Conservation (phyloP, 2,888 invertebrate species). For the Melieria crassipennis region DNA sequence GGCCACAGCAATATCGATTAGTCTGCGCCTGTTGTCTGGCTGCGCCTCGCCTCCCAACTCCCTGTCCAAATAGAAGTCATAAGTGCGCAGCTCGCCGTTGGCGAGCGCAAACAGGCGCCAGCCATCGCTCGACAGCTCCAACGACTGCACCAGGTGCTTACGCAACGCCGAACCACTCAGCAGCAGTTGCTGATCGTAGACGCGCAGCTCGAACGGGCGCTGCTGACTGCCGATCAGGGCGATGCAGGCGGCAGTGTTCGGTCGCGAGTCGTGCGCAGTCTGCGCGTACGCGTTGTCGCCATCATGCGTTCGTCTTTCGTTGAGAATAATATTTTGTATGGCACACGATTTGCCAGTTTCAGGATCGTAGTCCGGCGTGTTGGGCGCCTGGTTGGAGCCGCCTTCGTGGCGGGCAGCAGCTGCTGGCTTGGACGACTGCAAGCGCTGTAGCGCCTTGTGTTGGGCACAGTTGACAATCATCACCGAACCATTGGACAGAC, state of each 20-base stretch:
- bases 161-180: slow-evolving; percentile 58
- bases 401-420: slow-evolving; percentile 26
- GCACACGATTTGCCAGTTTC: slow-evolving; percentile 64
- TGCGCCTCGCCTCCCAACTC: slow-evolving; percentile 43
- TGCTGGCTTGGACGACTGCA: neutral
- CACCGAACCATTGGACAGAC: slow-evolving; percentile 63
- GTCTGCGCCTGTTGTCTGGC: slow-evolving; percentile 12
- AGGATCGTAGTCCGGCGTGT: slow-evolving; percentile 35
- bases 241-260: slow-evolving; percentile 51
- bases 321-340: slow-evolving; percentile 64
- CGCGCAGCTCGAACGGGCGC: slow-evolving; percentile 55
- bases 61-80: slow-evolving; percentile 58
- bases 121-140: slow-evolving; percentile 60
- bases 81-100: slow-evolving; percentile 56
- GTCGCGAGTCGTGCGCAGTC: slow-evolving; percentile 46
- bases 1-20: slow-evolving; percentile 52
- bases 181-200: slow-evolving; percentile 61
- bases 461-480: slow-evolving; percentile 60
- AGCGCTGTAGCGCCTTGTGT: slow-evolving; percentile 20
- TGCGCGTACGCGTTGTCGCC: slow-evolving; percentile 4
- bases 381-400: slow-evolving; percentile 15
- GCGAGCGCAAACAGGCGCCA: slow-evolving; percentile 59
- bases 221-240: slow-evolving; percentile 51
- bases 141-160: slow-evolving; percentile 56
- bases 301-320: slow-evolving; percentile 55